phyloP scores from a whole-genome alignment of 2,888 invertebrate species.

The Eupithecia vulgata region DNA sequence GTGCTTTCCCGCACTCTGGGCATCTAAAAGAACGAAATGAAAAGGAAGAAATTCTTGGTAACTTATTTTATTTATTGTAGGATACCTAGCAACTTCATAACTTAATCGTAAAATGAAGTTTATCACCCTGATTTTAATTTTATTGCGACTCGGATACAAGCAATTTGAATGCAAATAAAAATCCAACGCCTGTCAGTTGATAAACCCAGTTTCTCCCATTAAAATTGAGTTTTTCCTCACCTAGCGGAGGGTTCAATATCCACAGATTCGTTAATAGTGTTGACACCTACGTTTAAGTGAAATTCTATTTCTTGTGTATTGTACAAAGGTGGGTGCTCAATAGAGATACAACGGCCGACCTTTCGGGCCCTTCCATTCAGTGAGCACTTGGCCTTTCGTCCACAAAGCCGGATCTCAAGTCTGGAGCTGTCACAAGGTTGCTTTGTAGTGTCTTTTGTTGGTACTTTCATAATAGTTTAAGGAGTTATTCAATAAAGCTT shows the following conservation, averaged over 20 bases:
- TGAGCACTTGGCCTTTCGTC: slow-evolving; percentile 71
- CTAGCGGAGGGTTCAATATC: not conserved
- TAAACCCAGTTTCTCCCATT: not conserved
- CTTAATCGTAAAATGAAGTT: slow-evolving; percentile 14
- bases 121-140: slow-evolving; percentile 12
- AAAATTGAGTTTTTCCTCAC: not conserved
- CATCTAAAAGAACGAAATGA: too few relatives aligned
- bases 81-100: slow-evolving; percentile 3
- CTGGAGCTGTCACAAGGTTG: slow-evolving; percentile 54
- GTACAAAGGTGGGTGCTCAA: slow-evolving; percentile 63
- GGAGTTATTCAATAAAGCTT: slow-evolving; percentile 10
- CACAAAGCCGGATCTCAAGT: slow-evolving; percentile 64
- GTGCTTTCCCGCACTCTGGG: too few relatives aligned
- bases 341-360: slow-evolving; percentile 70
- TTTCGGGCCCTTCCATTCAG: slow-evolving; percentile 66
- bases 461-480: slow-evolving; percentile 16
- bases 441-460: slow-evolving; percentile 50
- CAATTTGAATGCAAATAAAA: slow-evolving; percentile 12
- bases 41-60: too few relatives aligned
- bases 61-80: too few relatives aligned
- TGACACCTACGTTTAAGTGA: slow-evolving; percentile 2
- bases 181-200: slow-evolving; percentile 1
- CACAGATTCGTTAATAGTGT: slow-evolving; percentile 10
- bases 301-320: slow-evolving; percentile 43
- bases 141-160: slow-evolving; percentile 1